phyloP scores from a whole-genome alignment of 2,113 vertebrate genomes.

The Vulpes ferrilata region DNA sequence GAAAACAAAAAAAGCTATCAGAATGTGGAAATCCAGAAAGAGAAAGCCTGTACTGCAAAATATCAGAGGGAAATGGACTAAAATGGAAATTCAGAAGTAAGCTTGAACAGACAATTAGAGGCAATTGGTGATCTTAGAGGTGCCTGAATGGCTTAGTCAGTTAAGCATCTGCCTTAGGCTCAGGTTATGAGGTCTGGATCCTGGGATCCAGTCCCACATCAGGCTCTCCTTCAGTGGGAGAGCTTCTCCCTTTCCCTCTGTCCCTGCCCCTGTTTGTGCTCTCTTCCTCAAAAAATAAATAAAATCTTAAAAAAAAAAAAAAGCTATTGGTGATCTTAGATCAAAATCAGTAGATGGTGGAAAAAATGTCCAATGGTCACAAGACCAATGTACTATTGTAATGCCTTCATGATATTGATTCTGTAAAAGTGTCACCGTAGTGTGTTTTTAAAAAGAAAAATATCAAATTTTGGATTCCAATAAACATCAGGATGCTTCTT shows the following conservation, averaged over 20 bases:
- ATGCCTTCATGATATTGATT: neutral
- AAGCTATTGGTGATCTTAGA: neutral
- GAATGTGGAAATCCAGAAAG: neutral
- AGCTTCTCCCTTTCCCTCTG: neutral
- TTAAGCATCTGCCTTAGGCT: neutral
- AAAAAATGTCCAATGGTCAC: neutral
- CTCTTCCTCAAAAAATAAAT: neutral
- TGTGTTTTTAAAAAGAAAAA: neutral
- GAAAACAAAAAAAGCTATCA: neutral
- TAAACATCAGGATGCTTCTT: neutral
- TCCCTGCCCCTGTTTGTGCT: neutral
- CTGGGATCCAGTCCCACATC: neutral
- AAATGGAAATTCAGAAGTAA: neutral
- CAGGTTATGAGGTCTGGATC: neutral
- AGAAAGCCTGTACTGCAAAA: neutral
- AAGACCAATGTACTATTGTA: neutral
- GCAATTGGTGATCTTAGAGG: neutral
- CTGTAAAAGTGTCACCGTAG: neutral
- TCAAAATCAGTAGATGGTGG: neutral
- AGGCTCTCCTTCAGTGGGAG: neutral
- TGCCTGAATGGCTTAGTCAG: neutral
- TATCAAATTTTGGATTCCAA: neutral
- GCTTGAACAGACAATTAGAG: neutral
- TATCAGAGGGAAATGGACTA: neutral
- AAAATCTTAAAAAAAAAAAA: neutral